These are phyloP conservation scores for Euproctis similis DNA, from an alignment of 2,888 invertebrate genomes.

Conservation along the genomic window DNA sequence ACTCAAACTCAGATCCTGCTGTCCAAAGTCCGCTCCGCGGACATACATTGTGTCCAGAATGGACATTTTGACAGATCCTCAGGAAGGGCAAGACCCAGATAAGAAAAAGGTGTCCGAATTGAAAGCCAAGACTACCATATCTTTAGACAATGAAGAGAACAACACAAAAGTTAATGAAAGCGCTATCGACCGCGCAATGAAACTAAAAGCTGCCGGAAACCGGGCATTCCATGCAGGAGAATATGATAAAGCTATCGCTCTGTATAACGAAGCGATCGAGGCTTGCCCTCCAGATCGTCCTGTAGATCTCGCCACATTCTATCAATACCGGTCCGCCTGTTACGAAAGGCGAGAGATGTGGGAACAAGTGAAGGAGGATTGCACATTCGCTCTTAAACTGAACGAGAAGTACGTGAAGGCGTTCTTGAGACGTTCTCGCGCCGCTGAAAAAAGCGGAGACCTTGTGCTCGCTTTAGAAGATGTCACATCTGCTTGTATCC, in stretches of 20 bases:
- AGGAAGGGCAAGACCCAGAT: conserved; percentile 65
- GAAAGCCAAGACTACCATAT: conserved; percentile 75
- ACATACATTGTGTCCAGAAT: no score
- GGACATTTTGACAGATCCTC: no score
- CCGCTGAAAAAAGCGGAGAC: conserved; percentile 86
- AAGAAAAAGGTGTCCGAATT: conserved; percentile 70
- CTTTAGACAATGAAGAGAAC: conserved; percentile 76
- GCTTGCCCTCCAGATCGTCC: conserved; percentile 84
- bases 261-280: conserved; percentile 95
- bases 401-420: conserved; percentile 94
- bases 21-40: no score
- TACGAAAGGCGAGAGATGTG: conserved; percentile 93
- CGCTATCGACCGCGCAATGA: conserved; percentile 83
- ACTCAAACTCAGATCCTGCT: no score
- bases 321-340: conserved; percentile 96
- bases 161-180: conserved; percentile 64
- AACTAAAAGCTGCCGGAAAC: conserved; percentile 92
- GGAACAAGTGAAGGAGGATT: conserved; percentile 89
- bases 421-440: conserved; percentile 87
- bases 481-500: conserved; percentile 92
- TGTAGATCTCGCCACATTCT: conserved; percentile 90
- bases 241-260: conserved; percentile 91
- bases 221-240: conserved; percentile 88
- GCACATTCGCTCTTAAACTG: conserved; percentile 87
- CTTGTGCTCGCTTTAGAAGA: conserved; percentile 90